phyloP scores from a whole-genome alignment of 2,797 vertebrate species.

The Uromys caudimaculatus region DNA sequence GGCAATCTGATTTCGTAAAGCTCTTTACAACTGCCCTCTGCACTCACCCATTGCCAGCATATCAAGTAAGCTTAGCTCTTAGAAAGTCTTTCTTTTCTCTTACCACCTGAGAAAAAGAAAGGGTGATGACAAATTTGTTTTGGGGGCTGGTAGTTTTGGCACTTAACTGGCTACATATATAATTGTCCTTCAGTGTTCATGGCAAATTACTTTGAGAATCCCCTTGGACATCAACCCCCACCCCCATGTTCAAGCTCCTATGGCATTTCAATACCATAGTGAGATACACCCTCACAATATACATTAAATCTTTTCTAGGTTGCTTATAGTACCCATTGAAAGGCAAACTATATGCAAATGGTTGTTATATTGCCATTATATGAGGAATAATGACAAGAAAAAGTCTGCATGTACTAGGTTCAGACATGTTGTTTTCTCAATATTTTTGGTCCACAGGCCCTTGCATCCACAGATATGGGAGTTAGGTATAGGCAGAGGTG shows the following conservation, averaged over 20 bases:
- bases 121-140: background rate
- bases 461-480: background rate
- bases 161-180: slow-evolving; percentile 17
- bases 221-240: background rate
- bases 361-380: background rate
- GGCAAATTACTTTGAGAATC: background rate
- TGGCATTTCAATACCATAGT: background rate
- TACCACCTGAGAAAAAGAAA: background rate
- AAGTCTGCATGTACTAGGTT: background rate
- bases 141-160: background rate
- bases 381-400: background rate
- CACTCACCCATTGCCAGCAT: background rate
- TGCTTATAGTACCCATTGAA: background rate
- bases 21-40: slow-evolving; percentile 42
- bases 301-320: background rate
- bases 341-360: background rate
- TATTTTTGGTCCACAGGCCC: background rate
- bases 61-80: background rate
- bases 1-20: slow-evolving; percentile 38
- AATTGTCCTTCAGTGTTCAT: background rate
- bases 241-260: background rate
- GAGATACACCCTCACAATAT: background rate
- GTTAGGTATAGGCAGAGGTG: background rate
- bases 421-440: background rate
- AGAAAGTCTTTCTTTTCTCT: slow-evolving; percentile 36